phyloP scores from a whole-genome alignment of 2,888 invertebrate genomes.

The Oligia strigilis region DNA sequence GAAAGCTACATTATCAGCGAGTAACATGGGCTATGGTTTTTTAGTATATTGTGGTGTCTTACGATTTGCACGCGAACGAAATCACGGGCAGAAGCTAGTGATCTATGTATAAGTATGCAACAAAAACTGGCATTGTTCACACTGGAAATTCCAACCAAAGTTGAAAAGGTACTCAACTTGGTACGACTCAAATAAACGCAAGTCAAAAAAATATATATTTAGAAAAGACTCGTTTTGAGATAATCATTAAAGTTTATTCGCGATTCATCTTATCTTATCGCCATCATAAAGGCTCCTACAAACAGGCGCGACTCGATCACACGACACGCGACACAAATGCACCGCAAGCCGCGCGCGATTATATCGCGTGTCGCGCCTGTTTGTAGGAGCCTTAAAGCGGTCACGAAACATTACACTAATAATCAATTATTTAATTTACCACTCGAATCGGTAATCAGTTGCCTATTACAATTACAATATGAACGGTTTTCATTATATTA shows the following conservation, averaged over 20 bases:
- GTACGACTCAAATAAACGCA: neutral
- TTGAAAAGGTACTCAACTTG: neutral
- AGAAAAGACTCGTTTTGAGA: neutral
- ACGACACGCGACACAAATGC: too few relatives aligned
- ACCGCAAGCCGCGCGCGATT: too few relatives aligned
- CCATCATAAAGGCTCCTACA: too few relatives aligned
- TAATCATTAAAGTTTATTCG: neutral
- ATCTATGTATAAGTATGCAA: neutral
- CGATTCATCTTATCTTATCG: neutral
- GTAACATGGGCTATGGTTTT: too few relatives aligned
- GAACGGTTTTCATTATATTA: neutral
- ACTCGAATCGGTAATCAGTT: neutral
- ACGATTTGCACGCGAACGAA: neutral
- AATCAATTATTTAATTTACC: neutral
- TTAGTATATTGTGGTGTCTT: neutral
- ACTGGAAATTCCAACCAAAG: neutral
- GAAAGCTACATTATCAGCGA: too few relatives aligned
- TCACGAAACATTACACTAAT: neutral
- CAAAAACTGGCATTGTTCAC: neutral
- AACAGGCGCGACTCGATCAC: too few relatives aligned
- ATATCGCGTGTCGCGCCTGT: too few relatives aligned
- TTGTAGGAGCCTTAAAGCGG: too few relatives aligned
- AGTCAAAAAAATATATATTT: neutral
- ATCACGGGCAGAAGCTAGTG: neutral
- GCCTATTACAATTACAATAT: constrained; percentile 2